Conservation (phyloP, 2,113 vertebrate genomes). For the Ammodytes dubius region DNA sequence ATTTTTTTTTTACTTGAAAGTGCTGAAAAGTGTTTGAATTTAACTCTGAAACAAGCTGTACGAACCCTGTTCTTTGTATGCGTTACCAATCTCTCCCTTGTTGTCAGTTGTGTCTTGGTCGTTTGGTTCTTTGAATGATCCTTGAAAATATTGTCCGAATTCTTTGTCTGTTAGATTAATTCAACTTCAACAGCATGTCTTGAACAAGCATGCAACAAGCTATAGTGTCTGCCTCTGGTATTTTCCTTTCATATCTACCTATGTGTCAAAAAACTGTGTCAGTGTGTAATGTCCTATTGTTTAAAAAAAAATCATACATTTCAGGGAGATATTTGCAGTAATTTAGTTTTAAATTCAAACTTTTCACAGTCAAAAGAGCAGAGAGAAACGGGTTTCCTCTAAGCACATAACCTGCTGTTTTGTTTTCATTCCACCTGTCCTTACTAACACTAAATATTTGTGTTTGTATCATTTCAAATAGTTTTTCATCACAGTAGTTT, state of each 20-base stretch:
- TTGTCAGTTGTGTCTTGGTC: conserved; percentile 46
- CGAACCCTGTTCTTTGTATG: conserved; percentile 44
- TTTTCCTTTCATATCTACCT: conserved; percentile 38
- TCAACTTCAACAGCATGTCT: conserved; percentile 60
- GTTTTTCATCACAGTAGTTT: conserved; percentile 18
- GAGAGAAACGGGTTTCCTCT: conserved; percentile 66
- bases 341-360: background rate
- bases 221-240: conserved; percentile 37
- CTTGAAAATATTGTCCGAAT: conserved; percentile 45
- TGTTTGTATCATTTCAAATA: conserved; percentile 28
- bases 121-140: conserved; percentile 52
- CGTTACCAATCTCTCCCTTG: conserved; percentile 60
- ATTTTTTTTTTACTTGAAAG: no score
- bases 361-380: conserved; percentile 64
- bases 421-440: conserved; percentile 16
- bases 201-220: conserved; percentile 62
- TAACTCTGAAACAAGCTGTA: no score
- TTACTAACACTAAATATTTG: conserved; percentile 47
- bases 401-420: conserved; percentile 7
- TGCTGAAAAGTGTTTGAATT: no score
- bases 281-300: background rate
- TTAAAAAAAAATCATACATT: background rate
- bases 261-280: conserved; percentile 10
- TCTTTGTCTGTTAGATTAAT: conserved; percentile 52
- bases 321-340: conserved; percentile 15